Evolutionary conservation across 2,888 invertebrate genomes (phyloP), one percentile per base, ranked within the genome.

Genomic region (Leptarthrus brevirostris): DNA sequence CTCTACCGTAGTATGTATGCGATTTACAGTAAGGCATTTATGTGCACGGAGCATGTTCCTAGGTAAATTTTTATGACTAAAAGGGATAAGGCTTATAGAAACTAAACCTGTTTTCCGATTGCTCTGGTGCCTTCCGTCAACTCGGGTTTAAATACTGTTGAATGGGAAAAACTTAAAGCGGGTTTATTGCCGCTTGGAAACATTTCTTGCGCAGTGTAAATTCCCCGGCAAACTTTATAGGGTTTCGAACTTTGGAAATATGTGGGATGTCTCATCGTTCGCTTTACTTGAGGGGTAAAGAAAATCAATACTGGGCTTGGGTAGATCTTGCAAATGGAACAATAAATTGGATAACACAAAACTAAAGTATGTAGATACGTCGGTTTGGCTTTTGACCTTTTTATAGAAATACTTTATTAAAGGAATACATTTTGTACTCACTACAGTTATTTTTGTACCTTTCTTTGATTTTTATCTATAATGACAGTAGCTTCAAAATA

Each of bases 221-320:
- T 12, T 36, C 40, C 18, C 22, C 12, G 18, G 40, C 5, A 20
- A 36, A 58, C 36, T 40, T 58, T 58, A 20, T 58, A 58, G 20
- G 58, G 58, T 36, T 58, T 58, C 36, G 36, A 58, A 58, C 18
- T 58, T 58, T 58, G 20, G 4, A 8, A 58, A 18, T 36, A 58
- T 16, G 36, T 14, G 5, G 16, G 16, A 58, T 36, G 16, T 16
- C 8, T 36, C 16, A 8, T 30, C 36, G 22, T 40, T 34, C 36
- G 12, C 36, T 58, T 36, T 58, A 36, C 58, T 40, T 6, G n/a
- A 36, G 20, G 58, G 58, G 40, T 6, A 40, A 36, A 36, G 58
- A 20, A 58, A 58, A 58, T 58, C 58, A 36, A 58, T 58, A 58
- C 16, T 58, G 34, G 58, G 16, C 36, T 18, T 18, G 58, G 18